Conservation (phyloP, 2,113 vertebrate species). For the Elgaria multicarinata region DNA sequence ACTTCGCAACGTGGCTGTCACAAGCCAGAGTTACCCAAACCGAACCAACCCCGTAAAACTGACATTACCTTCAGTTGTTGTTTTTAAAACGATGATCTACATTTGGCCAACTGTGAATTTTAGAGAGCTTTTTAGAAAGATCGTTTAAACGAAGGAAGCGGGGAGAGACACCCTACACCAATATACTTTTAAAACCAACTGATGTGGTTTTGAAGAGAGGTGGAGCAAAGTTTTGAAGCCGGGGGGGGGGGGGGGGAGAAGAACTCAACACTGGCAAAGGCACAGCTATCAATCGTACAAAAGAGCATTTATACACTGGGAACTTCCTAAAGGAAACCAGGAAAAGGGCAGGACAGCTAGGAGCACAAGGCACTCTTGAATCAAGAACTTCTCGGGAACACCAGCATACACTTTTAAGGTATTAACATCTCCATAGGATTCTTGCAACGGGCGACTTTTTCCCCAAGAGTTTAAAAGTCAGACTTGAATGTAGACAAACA, state of each 20-base stretch:
- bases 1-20: slow-evolving; percentile 40
- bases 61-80: slow-evolving; percentile 14
- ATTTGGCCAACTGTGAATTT: neutral
- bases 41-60: slow-evolving; percentile 27
- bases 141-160: slow-evolving; percentile 9
- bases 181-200: slow-evolving; percentile 47
- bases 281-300: slow-evolving; percentile 64
- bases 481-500: neutral
- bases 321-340: slow-evolving; percentile 43
- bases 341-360: slow-evolving; percentile 6
- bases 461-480: neutral
- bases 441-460: neutral
- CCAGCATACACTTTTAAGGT: neutral
- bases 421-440: neutral
- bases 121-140: neutral
- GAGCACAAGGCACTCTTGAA: slow-evolving; percentile 29
- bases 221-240: slow-evolving; percentile 63
- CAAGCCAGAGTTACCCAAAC: slow-evolving; percentile 16
- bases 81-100: slow-evolving; percentile 3
- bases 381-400: slow-evolving; percentile 30
- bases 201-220: slow-evolving; percentile 71
- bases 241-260: slow-evolving; percentile 18
- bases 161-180: slow-evolving; percentile 51
- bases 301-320: slow-evolving; percentile 59
- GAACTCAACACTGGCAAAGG: slow-evolving; percentile 56